Evolutionary conservation across 2,797 vertebrate species (phyloP).

Genomic region (Margarornis squamiger): DNA sequence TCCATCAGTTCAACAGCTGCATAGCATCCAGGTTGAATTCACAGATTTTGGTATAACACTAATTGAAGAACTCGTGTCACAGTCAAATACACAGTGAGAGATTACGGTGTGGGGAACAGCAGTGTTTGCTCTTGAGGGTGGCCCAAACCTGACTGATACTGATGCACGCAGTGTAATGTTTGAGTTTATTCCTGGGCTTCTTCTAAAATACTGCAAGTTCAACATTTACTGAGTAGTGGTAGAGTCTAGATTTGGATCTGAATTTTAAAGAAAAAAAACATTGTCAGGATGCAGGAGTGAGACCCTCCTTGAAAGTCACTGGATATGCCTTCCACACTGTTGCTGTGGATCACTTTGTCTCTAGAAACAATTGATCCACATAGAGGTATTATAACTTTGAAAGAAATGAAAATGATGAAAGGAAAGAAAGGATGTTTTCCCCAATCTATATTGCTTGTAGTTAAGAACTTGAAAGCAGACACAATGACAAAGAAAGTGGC

Average conservation of each 20-base stretch:
- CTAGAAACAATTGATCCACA: background rate
- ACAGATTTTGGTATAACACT: background rate
- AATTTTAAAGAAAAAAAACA: background rate
- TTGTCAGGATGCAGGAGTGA: background rate
- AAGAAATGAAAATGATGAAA: background rate
- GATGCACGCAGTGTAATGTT: fast-evolving
- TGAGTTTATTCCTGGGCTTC: background rate
- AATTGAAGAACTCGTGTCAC: background rate
- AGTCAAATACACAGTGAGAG: background rate
- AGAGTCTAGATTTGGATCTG: background rate
- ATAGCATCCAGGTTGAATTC: background rate
- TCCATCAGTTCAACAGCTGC: background rate
- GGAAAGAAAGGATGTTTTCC: background rate
- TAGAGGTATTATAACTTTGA: background rate
- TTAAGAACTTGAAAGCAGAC: background rate
- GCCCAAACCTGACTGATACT: fast-evolving
- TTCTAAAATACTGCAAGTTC: background rate
- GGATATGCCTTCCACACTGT: fast-evolving
- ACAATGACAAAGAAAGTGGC: background rate
- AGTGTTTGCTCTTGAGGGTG: background rate
- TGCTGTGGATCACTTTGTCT: background rate
- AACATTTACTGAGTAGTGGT: background rate
- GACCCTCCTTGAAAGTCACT: background rate
- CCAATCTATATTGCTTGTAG: no score
- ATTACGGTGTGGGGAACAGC: background rate